Evolutionary conservation across 2,797 vertebrate species (phyloP).

Genomic region (Tragopan temminckii): DNA sequence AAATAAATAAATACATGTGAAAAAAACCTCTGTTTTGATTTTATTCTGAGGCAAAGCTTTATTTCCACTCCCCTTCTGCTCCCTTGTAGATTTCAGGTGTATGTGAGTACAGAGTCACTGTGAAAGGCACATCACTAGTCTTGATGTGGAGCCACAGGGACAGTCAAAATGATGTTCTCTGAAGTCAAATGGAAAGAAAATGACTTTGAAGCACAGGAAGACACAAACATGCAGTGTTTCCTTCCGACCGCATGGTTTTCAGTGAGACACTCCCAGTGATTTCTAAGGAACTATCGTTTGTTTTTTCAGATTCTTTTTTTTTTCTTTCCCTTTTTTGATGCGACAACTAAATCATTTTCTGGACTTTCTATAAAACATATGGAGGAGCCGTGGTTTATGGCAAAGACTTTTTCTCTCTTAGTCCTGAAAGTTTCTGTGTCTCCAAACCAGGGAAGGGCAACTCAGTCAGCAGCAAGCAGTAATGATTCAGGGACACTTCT

Average conservation of each 20-base stretch:
- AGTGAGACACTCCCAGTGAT: not conserved
- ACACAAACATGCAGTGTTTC: not conserved
- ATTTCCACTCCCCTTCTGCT: not conserved
- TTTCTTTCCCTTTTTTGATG: not conserved
- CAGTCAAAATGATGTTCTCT: not conserved
- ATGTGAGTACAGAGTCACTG: not conserved
- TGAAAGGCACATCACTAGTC: not conserved
- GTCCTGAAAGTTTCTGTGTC: not conserved
- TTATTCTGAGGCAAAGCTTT: slow-evolving; percentile 8
- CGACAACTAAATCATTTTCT: not conserved
- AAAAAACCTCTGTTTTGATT: not conserved
- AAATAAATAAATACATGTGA: not conserved
- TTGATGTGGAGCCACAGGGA: not conserved
- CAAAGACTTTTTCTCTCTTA: not conserved
- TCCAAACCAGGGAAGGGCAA: not conserved
- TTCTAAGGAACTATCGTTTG: slow-evolving; percentile 25
- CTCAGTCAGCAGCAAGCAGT: not conserved
- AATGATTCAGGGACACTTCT: fast-evolving
- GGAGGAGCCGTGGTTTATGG: not conserved
- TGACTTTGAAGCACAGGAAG: slow-evolving; percentile 6
- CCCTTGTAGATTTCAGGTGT: not conserved
- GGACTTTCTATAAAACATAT: not conserved
- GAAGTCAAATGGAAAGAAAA: slow-evolving; percentile 33
- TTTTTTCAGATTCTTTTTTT: not conserved
- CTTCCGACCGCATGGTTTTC: not conserved